Evolutionary conservation across 2,797 vertebrate species (phyloP).

Genomic region (Enteromius argenteus): DNA sequence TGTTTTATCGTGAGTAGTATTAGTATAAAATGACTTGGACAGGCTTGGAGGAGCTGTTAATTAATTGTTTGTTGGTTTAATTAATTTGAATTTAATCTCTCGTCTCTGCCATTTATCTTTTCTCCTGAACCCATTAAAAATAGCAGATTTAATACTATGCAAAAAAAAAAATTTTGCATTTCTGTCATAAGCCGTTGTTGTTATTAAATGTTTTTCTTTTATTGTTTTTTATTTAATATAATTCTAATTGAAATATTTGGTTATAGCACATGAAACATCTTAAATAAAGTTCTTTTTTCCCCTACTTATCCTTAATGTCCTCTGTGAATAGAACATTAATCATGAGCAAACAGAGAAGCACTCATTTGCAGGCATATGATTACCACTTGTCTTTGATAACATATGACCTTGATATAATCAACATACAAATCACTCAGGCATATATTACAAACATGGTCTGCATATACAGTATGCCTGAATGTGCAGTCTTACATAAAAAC

Average conservation of each 20-base stretch:
- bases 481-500: not conserved
- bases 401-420: constrained; percentile 48
- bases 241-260: constrained; percentile 8
- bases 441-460: not conserved
- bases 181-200: not conserved
- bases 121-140: not conserved
- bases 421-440: constrained; percentile 33
- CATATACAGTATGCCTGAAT: not conserved
- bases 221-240: not conserved
- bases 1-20: constrained; percentile 1
- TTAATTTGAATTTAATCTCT: constrained; percentile 29
- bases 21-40: not conserved
- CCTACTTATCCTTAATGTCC: constrained; percentile 31
- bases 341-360: constrained; percentile 8
- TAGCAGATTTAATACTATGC: constrained; percentile 16
- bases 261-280: constrained; percentile 1
- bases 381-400: constrained; percentile 24
- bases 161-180: constrained; percentile 14
- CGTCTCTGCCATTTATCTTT: not conserved
- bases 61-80: constrained; percentile 10
- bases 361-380: constrained; percentile 35
- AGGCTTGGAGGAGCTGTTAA: not conserved
- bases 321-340: constrained; percentile 30
- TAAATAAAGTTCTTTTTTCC: constrained; percentile 13
- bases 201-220: not conserved